Conservation (phyloP, 2,113 vertebrate genomes). For the Typhlomys cinereus region DNA sequence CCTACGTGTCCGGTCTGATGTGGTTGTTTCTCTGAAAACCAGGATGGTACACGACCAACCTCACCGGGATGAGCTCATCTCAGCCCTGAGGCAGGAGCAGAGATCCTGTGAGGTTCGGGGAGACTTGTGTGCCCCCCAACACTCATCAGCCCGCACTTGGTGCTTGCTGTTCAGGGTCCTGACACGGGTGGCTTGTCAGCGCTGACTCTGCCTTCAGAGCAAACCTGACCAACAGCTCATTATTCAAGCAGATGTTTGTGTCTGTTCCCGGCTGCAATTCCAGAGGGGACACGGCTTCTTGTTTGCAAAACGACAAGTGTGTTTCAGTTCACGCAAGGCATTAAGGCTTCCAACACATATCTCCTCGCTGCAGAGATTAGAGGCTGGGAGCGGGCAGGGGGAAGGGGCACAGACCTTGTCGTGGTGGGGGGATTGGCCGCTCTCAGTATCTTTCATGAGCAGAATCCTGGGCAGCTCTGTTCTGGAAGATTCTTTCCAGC, state of each 20-base stretch:
- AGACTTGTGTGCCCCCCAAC: rapidly evolving
- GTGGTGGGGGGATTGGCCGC: rapidly evolving
- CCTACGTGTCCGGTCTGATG: not conserved
- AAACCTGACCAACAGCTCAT: not conserved
- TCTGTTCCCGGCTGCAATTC: constrained; percentile 39
- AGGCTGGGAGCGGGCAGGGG: not conserved
- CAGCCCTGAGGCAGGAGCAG: rapidly evolving
- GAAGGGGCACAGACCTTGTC: rapidly evolving
- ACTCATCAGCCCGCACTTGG: rapidly evolving
- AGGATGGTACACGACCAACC: rapidly evolving
- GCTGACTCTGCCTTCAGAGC: constrained; percentile 15
- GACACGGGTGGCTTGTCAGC: not conserved
- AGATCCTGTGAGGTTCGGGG: not conserved
- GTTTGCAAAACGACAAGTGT: not conserved
- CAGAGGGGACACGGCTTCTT: not conserved
- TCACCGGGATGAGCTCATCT: not conserved
- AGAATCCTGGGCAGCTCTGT: not conserved
- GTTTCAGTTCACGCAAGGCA: not conserved
- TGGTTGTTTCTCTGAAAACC: not conserved
- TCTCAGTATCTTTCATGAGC: rapidly evolving
- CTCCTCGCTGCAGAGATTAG: too few species aligned
- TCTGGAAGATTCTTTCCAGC: not conserved
- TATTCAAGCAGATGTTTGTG: constrained; percentile 64
- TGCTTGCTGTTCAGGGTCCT: rapidly evolving
- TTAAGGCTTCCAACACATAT: not conserved